A percentile compares a stretch with the other conserved stretches of the same genome.
Evolutionary conservation across 1,140 invertebrate genomes (phyloP).

Genomic region (Paraescarpia echinospica): DNA sequence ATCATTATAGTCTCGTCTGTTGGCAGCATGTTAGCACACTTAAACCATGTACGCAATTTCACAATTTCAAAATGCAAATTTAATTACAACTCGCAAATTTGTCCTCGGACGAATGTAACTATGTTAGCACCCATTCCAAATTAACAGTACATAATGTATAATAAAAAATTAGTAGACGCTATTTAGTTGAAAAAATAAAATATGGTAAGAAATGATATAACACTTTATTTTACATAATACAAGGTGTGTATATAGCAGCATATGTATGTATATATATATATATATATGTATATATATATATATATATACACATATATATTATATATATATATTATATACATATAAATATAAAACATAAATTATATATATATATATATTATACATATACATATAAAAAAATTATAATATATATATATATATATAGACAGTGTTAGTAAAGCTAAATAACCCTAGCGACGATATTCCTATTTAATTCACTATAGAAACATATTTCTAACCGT

Average conservation of each 20-base stretch:
- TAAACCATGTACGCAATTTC: neutral
- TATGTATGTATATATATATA: too few relatives aligned
- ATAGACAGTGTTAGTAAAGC: neutral
- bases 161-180: neutral
- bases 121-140: neutral
- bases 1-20: neutral
- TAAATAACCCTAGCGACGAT: neutral
- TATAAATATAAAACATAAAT: too few relatives aligned
- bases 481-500: neutral
- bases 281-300: too few relatives aligned
- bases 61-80: neutral
- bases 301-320: too few relatives aligned
- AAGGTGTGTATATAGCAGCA: too few relatives aligned
- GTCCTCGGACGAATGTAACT: neutral
- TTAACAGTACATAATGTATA: neutral
- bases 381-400: too few relatives aligned
- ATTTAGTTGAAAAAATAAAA: neutral
- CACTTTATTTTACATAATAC: too few relatives aligned
- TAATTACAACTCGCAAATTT: neutral
- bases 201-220: neutral
- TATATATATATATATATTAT: too few relatives aligned
- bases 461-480: neutral
- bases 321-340: too few relatives aligned
- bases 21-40: neutral
- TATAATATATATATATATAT: too few relatives aligned